phyloP scores from a whole-genome alignment of 2,888 invertebrate genomes.

The Cosmia pyralina region DNA sequence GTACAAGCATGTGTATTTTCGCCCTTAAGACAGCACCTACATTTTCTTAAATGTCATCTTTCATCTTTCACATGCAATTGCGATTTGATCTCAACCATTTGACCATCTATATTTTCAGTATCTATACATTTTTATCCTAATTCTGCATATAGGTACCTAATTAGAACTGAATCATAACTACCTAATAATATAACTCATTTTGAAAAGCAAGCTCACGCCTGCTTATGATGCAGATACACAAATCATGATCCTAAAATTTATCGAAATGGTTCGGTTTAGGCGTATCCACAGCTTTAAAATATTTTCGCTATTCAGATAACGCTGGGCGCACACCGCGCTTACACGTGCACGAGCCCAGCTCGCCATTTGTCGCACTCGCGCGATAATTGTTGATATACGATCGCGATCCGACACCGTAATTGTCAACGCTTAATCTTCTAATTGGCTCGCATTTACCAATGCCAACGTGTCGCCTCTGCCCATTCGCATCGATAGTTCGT shows the following conservation, averaged over 20 bases:
- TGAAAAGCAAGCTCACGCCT: not conserved
- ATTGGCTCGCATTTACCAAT: constrained; percentile 90
- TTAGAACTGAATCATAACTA: not conserved
- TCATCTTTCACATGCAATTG: not conserved
- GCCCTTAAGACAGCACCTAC: too few relatives aligned
- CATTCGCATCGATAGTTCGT: constrained; percentile 78
- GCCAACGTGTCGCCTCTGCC: constrained; percentile 84
- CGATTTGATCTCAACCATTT: not conserved
- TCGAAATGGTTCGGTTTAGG: constrained; percentile 38
- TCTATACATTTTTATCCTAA: not conserved
- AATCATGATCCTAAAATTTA: constrained; percentile 15
- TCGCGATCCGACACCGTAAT: constrained; percentile 89
- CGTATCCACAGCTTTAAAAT: constrained; percentile 55
- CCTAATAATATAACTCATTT: not conserved
- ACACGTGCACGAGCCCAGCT: constrained; percentile 79
- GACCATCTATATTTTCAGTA: not conserved
- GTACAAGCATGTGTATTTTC: too few relatives aligned
- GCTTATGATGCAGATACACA: not conserved
- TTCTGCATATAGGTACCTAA: not conserved
- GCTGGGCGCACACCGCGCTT: constrained; percentile 75
- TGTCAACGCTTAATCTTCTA: constrained; percentile 91
- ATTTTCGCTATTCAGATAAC: constrained; percentile 63
- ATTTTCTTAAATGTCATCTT: not conserved
- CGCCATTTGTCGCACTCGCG: constrained; percentile 89
- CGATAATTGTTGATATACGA: constrained; percentile 91